Evolutionary conservation across 1,140 invertebrate species (phyloP).

Genomic region (Panagrolaimus sp.): DNA sequence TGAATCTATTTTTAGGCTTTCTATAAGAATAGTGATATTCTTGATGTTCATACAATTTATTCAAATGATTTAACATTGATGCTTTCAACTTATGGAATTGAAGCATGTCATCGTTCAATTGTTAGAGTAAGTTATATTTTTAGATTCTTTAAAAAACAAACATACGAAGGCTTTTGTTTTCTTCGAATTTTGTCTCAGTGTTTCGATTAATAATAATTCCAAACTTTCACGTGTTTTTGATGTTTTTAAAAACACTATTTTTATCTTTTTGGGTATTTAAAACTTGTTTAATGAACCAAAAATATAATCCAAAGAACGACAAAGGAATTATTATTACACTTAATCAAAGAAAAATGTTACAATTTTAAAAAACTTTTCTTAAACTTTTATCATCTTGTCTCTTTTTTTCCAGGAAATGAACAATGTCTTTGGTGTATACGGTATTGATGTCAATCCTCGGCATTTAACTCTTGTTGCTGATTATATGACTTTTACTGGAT

Average conservation of each 20-base stretch:
- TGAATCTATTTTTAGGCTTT: slow-evolving; percentile 68
- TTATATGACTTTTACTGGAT: slow-evolving; percentile 93
- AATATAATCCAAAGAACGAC: too few species aligned
- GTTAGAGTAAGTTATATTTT: slow-evolving; percentile 63
- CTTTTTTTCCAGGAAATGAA: slow-evolving; percentile 70
- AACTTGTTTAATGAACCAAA: too few species aligned
- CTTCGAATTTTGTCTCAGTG: too few species aligned
- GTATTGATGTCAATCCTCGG: slow-evolving; percentile 84
- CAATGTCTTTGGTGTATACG: slow-evolving; percentile 89
- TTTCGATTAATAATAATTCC: too few species aligned
- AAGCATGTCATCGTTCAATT: slow-evolving; percentile 83
- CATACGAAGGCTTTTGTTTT: too few species aligned
- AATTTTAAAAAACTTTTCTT: too few species aligned
- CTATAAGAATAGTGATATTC: slow-evolving; percentile 72
- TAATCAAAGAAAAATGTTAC: too few species aligned
- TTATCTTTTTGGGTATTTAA: too few species aligned
- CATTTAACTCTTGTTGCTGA: slow-evolving; percentile 89
- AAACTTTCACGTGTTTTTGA: too few species aligned
- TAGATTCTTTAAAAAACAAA: not conserved
- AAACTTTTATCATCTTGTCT: slow-evolving; percentile 12
- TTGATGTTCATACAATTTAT: slow-evolving; percentile 81
- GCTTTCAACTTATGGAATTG: slow-evolving; percentile 77
- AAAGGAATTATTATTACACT: too few species aligned
- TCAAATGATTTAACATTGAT: slow-evolving; percentile 90
- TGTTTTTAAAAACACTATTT: too few species aligned